phyloP scores from a whole-genome alignment of 2,113 vertebrate species.

The Ploceus nigricollis region DNA sequence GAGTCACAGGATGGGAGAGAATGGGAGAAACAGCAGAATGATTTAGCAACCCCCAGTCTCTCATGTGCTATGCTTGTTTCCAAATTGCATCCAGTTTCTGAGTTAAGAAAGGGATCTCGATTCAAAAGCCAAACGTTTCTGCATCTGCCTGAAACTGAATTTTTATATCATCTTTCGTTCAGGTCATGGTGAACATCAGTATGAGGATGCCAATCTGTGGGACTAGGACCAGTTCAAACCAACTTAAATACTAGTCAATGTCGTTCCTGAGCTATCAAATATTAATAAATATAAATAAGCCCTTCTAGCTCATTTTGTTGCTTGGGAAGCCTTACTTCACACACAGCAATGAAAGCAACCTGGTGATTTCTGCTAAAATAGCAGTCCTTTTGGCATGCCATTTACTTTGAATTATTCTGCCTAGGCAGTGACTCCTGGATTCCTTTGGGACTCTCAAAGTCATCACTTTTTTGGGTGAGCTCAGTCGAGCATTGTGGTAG shows the following conservation, averaged over 20 bases:
- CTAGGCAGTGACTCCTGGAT: not conserved
- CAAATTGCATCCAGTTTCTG: not conserved
- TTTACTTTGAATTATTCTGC: not conserved
- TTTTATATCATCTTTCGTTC: not conserved
- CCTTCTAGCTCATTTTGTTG: not conserved
- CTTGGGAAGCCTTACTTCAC: not conserved
- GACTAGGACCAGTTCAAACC: not conserved
- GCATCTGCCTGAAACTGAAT: not conserved
- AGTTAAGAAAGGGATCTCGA: not conserved
- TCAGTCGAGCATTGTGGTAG: not conserved
- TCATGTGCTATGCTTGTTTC: not conserved
- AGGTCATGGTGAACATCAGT: not conserved
- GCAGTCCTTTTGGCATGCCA: not conserved
- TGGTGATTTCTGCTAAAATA: not conserved
- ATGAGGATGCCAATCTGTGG: not conserved
- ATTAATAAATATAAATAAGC: not conserved
- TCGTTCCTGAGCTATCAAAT: not conserved
- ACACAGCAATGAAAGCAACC: not conserved
- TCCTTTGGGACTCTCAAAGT: not conserved
- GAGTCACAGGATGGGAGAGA: not conserved
- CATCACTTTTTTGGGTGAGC: not conserved
- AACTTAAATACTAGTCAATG: not conserved
- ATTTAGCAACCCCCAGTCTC: accelerated
- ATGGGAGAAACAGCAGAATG: not conserved
- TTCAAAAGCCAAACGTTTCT: not conserved